Base-by-base conservation (phyloP, 2,797 vertebrate species). In the Chelon labrosus region DNA sequence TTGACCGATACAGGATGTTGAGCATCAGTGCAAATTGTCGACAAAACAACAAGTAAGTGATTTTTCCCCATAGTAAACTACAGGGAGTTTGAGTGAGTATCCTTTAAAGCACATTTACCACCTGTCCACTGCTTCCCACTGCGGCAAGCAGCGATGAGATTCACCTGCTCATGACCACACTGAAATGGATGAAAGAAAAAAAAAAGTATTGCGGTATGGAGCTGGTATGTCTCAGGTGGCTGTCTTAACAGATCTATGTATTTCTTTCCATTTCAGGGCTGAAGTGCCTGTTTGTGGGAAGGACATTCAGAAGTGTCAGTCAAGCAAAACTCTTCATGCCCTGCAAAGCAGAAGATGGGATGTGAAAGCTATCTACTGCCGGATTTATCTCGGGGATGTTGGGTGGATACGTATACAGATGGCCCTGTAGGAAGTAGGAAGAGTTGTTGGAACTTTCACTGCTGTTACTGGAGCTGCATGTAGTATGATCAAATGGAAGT, bases 241-340 rank as follows among this genome's bases (percentile, higher is more conserved):
- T 67, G 70, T 79, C 81, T 65, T 63, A 71, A 77, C 77, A 81
- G 58, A 77, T 58, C 79, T 68, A 71, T 78, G 51, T 59, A 84
- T 70, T 75, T 25, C 69, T 79, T 75, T 74, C 56, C 74, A 87
- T 84, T 80, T 63, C 70, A 13, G 65, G 39, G 68, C 61, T 68
- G 60, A 73, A 72, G 55, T 46, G 41, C 65, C 31, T 27, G 60
- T 74, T 75, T 60, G 67, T 50, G 51, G 42, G 64, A 66, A 58
- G 65, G 54, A 76, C 69, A 42, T 44, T 52, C 49, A 63, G 52
- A 77, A 52, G 54, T 84, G 72, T 87, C 77, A 79, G 68, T 89
- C 86, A 86, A 77, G 82, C 66, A 47, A 83, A 74, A 70, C 31
- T 49, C 10, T 60, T 70, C 51, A 59, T 51, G 68, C 65, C 62